Percentiles rank a stretch among this genome's conserved stretches.
Evolutionary conservation across 2,113 vertebrate genomes (phyloP).

Genomic region (Castor canadensis): DNA sequence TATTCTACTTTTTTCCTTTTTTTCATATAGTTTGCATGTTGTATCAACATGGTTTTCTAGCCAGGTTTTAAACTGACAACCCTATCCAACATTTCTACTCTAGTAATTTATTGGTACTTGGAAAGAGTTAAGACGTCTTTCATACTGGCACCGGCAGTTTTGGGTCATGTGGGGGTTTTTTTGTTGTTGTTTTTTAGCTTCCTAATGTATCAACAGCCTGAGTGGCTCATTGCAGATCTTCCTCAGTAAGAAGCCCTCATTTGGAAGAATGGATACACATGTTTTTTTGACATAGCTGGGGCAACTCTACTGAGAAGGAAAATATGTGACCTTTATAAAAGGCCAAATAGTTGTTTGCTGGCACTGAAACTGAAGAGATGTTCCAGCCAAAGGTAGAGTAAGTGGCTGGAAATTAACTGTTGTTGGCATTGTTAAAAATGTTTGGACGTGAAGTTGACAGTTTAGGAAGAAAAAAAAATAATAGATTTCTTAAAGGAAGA

Average conservation of each 20-base stretch:
- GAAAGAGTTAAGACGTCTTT: neutral
- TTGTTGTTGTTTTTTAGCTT: neutral
- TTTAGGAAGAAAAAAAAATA: conserved; percentile 64
- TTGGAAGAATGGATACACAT: conserved; percentile 59
- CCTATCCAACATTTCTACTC: neutral
- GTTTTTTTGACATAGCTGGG: conserved; percentile 61
- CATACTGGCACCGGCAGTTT: neutral
- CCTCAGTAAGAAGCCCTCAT: neutral
- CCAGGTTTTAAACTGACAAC: neutral
- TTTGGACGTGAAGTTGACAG: conserved; percentile 63
- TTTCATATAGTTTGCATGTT: neutral
- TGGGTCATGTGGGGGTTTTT: neutral
- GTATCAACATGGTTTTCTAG: neutral
- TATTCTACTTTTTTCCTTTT: neutral
- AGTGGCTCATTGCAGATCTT: neutral
- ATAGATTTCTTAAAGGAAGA: conserved; percentile 58
- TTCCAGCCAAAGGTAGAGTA: conserved; percentile 67
- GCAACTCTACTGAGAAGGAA: conserved; percentile 75
- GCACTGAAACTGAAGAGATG: conserved; percentile 58
- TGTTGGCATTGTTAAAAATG: conserved; percentile 73
- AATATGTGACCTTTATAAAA: conserved; percentile 77
- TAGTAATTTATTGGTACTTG: neutral
- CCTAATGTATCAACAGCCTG: neutral
- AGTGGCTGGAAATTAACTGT: conserved; percentile 73
- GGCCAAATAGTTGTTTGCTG: conserved; percentile 72